Conservation (phyloP, 1,140 invertebrate genomes). For the Leptinotarsa defecta region DNA sequence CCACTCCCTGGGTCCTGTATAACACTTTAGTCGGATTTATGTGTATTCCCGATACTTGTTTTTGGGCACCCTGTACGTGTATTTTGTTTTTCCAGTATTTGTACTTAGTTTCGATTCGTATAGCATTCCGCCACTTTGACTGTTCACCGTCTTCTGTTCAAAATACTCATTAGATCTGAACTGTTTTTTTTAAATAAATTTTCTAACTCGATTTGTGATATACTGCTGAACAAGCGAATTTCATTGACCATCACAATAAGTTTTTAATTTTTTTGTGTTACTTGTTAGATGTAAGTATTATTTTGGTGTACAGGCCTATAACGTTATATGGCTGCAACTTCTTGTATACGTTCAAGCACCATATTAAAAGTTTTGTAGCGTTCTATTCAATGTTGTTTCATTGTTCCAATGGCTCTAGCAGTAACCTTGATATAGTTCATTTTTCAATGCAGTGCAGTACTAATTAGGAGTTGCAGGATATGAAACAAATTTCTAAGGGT, state of each 20-base stretch:
- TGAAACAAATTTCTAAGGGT: too few species aligned
- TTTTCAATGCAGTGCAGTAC: too few species aligned
- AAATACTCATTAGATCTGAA: conserved; percentile 30
- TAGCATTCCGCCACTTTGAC: conserved; percentile 29
- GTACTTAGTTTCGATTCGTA: conserved; percentile 25
- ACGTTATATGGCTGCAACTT: conserved; percentile 28
- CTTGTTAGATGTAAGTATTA: conserved; percentile 30
- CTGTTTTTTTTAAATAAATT: conserved; percentile 21
- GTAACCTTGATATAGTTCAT: too few species aligned
- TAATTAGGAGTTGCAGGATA: too few species aligned
- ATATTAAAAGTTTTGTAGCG: conserved; percentile 39
- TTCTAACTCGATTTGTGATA: conserved; percentile 31
- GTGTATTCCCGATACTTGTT: conserved; percentile 7
- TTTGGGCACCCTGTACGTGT: background rate
- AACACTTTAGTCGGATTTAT: background rate
- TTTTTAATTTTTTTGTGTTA: conserved; percentile 23
- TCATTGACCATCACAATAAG: conserved; percentile 22
- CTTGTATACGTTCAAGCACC: conserved; percentile 39
- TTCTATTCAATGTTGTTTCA: conserved; percentile 27
- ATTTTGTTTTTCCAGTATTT: conserved; percentile 18
- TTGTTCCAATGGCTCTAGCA: background rate
- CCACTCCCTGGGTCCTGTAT: too few species aligned
- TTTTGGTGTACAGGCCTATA: conserved; percentile 33
- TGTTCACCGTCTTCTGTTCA: conserved; percentile 25
- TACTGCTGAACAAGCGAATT: conserved; percentile 26